phyloP scores from a whole-genome alignment of 2,888 invertebrate species.

The Merodon equestris region DNA sequence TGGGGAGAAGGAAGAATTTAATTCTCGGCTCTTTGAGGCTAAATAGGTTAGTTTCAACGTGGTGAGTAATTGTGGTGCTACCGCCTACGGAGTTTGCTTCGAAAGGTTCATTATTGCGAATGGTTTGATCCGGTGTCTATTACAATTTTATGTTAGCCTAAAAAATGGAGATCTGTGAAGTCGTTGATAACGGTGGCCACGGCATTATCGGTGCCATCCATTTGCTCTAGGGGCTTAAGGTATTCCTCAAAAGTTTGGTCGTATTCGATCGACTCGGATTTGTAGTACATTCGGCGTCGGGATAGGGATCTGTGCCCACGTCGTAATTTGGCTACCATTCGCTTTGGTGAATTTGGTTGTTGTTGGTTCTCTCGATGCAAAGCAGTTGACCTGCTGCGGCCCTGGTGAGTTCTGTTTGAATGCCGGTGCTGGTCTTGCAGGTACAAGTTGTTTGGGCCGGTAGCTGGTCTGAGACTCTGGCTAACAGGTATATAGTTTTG shows the following conservation, averaged over 20 bases:
- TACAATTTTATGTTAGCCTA: too few species aligned
- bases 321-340: constrained; percentile 1
- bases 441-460: not conserved
- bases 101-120: too few species aligned
- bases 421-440: not conserved
- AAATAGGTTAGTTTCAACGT: too few species aligned
- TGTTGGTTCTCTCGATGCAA: not conserved
- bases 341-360: too few species aligned
- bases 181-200: not conserved
- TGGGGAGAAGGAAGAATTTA: too few species aligned
- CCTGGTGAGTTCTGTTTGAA: constrained; percentile 7
- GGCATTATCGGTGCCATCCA: not conserved
- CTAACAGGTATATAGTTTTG: too few species aligned
- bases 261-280: not conserved
- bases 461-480: constrained; percentile 13
- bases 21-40: too few species aligned
- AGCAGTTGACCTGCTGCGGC: constrained; percentile 1
- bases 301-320: constrained; percentile 6
- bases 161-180: too few species aligned
- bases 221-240: not conserved
- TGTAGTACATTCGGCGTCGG: not conserved
- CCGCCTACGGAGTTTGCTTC: too few species aligned
- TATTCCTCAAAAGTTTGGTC: constrained; percentile 7
- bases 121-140: too few species aligned
- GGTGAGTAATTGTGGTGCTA: too few species aligned